phyloP scores from a whole-genome alignment of 2,113 vertebrate genomes.

The Mirounga angustirostris region DNA sequence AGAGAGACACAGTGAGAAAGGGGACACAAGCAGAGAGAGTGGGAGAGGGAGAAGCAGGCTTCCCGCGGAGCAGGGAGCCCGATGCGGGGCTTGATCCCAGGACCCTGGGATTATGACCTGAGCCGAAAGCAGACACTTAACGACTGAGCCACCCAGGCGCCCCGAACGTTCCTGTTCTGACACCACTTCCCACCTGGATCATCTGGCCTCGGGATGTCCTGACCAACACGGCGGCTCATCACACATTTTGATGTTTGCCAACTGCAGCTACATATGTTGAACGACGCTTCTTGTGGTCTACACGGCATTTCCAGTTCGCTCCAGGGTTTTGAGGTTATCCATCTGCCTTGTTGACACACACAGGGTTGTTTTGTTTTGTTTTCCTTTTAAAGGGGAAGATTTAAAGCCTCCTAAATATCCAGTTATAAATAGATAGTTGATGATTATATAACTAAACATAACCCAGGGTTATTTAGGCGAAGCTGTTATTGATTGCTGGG shows the following conservation, averaged over 20 bases:
- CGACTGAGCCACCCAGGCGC: too few species aligned
- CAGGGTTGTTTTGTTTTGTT: not conserved
- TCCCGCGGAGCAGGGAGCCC: too few species aligned
- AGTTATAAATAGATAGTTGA: not conserved
- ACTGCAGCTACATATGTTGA: not conserved
- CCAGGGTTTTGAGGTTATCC: not conserved
- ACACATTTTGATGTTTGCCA: not conserved
- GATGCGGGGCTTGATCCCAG: too few species aligned
- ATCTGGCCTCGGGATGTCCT: not conserved
- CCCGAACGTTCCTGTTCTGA: too few species aligned
- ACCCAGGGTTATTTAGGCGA: not conserved
- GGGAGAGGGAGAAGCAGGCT: too few species aligned
- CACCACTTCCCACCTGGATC: too few species aligned
- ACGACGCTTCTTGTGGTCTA: not conserved
- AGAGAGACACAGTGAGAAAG: too few species aligned
- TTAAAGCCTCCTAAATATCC: not conserved
- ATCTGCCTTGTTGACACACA: not conserved
- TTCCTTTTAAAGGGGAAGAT: not conserved
- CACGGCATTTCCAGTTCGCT: not conserved
- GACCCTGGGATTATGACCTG: too few species aligned
- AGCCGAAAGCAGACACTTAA: too few species aligned
- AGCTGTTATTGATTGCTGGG: not conserved
- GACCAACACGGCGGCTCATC: not conserved
- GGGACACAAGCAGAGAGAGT: too few species aligned
- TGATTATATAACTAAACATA: not conserved